Evolutionary conservation across 2,797 vertebrate genomes (phyloP), one percentile per base, ranked within the genome.

Genomic region (Platalea minor): DNA sequence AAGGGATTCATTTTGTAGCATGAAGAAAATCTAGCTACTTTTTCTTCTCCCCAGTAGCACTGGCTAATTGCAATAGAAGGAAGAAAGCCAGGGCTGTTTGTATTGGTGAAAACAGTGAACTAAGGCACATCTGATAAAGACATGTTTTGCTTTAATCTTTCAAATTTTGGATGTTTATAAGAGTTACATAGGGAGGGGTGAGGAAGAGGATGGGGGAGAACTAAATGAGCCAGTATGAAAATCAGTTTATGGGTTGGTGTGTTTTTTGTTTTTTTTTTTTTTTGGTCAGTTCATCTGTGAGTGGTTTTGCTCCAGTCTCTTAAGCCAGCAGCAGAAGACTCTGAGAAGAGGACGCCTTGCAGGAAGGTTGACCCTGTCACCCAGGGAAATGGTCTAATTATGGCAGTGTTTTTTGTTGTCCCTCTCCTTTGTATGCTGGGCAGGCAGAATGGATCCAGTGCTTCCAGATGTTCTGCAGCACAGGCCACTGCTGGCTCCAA

Each of bases 121-220:
- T 63, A 51, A 73, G 76, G 59, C 33, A 26, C 4, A 17, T 65
- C 69, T 83, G 61, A 85, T 91, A 83, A 74, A 85, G 64, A 77
- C 31, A 7, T 29, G 28, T 75, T 94, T 89, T 88, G 33, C 60
- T 94, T 88, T 85, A 81, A 61, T 89, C 78, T 95, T 84, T 84
- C 68, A 24, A 70, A 75, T 31, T 78, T 37, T 94, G 72, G 35
- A n/a, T 87, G 28, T 78, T 91, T 88, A 1, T 74, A 72, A 68
- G 46, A 37, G 11, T 82, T 85, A 63, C 35, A 20, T 4, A 29
- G 57, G 72, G 60, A 91, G 50, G 17, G n/a, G 50, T 85, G 77
- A 39, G 54, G 61, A 64, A 54, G 75, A 90, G 20, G 33, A 33
- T 65, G 70, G 48, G 67, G 78, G 57, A 35, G 48, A 92, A 82